Base-by-base conservation (phyloP, 92 coral and sea anemone genomes). In the Parazoanthus darwini region DNA sequence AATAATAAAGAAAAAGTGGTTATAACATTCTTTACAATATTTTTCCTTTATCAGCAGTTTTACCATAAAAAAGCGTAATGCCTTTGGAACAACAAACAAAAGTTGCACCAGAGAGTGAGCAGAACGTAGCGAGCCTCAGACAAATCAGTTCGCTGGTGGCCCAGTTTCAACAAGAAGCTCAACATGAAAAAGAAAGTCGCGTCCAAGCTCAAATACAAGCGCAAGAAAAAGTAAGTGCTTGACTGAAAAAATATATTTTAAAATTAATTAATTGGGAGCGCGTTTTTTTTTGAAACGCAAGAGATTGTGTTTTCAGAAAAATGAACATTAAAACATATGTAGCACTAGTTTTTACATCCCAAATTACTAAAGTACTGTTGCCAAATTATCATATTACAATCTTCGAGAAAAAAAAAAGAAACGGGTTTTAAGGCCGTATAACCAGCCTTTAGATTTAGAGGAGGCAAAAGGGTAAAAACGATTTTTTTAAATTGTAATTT, bases 71-170 rank as follows among this genome's bases (percentile, higher is more conserved):
- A 16, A 35, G 16, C 3, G 35, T 33, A 0, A 82, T 82, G 77
- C 6, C 87, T 14, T 23, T 43, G 39, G 67, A 43, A 25, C 38
- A 70, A 44, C 46, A 29, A 70, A 70, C 67, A 44, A 20, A 18
- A 73, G 44, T 16, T 25, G 58, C 46, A 70, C 33, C 43, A 20
- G 79, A 20, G 51, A 86, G 82, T 79, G 72, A 77, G 23, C 38
- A 25, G 50, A 54, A 86, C 8, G 33, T 38, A 13, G 72, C 73
- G 16, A 82, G 76, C 63, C 42, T 91, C 42, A 91, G 86, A 77
- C 94, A 91, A 86, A 91, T 91, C 48, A 94, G 98, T 89, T 94
- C 98, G 26, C 91, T 94, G 81, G 94, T 94, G 70, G 95, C 94
- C 22, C 94, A 93, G 85, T 94, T 91, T 86, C 98, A 94, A 77